Evolutionary conservation across 30 jellyfish, hydroid and myxozoan species (phyloP).

Genomic region (Pelagia noctiluca): DNA sequence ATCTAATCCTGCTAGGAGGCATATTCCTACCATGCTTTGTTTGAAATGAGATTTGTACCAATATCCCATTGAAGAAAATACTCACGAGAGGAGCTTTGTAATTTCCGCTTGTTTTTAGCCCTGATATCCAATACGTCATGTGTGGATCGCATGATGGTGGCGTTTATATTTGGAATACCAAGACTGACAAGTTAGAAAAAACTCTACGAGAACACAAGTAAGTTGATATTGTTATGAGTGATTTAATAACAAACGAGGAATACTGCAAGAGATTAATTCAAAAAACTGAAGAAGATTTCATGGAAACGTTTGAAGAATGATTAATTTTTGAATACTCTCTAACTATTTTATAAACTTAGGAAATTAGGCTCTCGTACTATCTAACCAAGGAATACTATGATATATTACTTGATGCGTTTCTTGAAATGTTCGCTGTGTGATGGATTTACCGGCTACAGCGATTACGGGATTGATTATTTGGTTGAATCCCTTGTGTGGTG

Average conservation of each 20-base stretch:
- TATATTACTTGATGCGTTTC: no score
- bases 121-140: slow-evolving; percentile 92
- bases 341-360: neutral
- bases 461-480: no score
- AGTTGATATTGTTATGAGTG: slow-evolving; percentile 10
- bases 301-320: neutral
- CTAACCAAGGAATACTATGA: no score
- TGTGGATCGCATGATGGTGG: slow-evolving; percentile 98
- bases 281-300: neutral
- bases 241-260: neutral
- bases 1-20: no score
- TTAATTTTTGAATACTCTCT: neutral
- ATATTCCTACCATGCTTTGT: no score
- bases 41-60: no score
- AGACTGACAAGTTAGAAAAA: slow-evolving; percentile 86
- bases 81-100: no score
- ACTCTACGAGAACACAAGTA: slow-evolving; percentile 95
- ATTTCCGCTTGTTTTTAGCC: slow-evolving; percentile 67
- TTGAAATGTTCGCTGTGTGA: no score
- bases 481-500: no score
- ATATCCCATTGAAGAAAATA: no score
- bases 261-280: neutral
- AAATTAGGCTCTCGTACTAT: no score
- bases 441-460: no score
- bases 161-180: slow-evolving; percentile 85